These are phyloP conservation scores for Hassar affinis DNA, from an alignment of 2,113 vertebrate genomes.

Conservation along the genomic window DNA sequence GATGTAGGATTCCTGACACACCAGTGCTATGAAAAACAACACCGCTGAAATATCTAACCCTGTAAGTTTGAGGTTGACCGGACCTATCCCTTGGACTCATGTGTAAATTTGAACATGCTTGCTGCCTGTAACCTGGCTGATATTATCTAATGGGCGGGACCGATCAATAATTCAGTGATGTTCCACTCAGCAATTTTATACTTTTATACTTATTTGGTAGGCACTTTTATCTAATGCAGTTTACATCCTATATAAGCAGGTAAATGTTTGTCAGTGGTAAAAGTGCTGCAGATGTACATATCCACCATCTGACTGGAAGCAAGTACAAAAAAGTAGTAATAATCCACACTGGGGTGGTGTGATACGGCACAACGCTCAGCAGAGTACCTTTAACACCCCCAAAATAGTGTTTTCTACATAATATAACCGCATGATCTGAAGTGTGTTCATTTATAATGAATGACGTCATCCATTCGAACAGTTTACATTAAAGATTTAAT, in stretches of 20 bases:
- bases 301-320: not conserved
- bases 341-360: not conserved
- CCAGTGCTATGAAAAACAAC: not conserved
- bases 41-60: not conserved
- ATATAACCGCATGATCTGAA: not conserved
- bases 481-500: not conserved
- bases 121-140: constrained; percentile 3
- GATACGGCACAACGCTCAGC: not conserved
- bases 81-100: not conserved
- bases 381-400: not conserved
- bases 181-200: constrained; percentile 13
- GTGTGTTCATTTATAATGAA: not conserved
- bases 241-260: not conserved
- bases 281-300: not conserved
- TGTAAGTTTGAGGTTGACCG: not conserved
- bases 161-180: constrained; percentile 22
- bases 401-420: not conserved
- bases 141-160: not conserved
- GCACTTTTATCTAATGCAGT: not conserved
- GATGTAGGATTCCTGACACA: constrained; percentile 35
- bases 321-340: not conserved
- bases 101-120: not conserved
- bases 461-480: not conserved
- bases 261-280: not conserved
- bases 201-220: constrained; percentile 5